A percentile compares a stretch with the other conserved stretches of the same genome.
Evolutionary conservation across 2,797 vertebrate species (phyloP).

Genomic region (Cynodonichthys magdalenae): DNA sequence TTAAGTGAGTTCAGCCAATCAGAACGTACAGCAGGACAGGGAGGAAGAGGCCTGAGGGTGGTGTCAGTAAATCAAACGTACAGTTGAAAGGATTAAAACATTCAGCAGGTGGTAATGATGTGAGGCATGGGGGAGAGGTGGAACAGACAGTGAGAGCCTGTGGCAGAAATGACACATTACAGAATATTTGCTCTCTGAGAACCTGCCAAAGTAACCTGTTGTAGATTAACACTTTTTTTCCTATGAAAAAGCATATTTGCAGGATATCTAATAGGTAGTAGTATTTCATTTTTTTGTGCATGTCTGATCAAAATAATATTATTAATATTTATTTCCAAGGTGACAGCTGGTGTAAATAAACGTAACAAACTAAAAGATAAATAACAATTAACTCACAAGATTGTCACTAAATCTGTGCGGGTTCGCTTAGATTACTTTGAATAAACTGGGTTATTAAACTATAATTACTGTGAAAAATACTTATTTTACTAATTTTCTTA

Average conservation of each 20-base stretch:
- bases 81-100: constrained; percentile 7
- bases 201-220: constrained; percentile 11
- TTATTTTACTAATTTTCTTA: background rate
- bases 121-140: background rate
- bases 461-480: background rate
- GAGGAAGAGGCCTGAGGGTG: constrained; percentile 10
- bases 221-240: background rate
- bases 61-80: constrained; percentile 5
- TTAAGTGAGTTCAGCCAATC: constrained; percentile 13
- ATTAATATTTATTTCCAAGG: background rate
- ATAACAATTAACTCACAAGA: background rate
- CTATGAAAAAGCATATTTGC: background rate
- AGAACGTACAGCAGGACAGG: constrained; percentile 6
- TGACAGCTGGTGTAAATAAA: constrained; percentile 1
- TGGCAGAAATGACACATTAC: constrained; percentile 10
- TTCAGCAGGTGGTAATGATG: background rate
- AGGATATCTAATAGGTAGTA: background rate
- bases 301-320: background rate
- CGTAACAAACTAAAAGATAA: background rate
- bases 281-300: background rate
- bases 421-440: constrained; percentile 13
- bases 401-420: background rate
- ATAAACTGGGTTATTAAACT: constrained; percentile 3
- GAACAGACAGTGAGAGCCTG: constrained; percentile 15
- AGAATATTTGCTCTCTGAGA: constrained; percentile 32